Base-by-base conservation (phyloP, 2,797 vertebrate genomes). In the Rhadinocentrus ornatus region DNA sequence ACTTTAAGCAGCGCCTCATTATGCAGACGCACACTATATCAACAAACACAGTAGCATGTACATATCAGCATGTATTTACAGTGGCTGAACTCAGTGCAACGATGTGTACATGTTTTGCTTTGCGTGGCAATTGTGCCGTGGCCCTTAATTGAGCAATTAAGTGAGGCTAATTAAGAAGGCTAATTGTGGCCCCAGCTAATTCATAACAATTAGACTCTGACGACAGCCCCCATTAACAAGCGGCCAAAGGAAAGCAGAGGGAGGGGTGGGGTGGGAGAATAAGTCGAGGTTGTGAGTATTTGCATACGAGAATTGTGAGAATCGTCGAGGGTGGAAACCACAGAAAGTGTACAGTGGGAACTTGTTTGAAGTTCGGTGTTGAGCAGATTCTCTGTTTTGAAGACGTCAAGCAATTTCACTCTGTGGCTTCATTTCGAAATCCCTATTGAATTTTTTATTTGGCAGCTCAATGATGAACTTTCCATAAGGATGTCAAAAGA, bases 61-160 rank as follows among this genome's bases (percentile, higher is more conserved):
- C 44, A 76, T 72, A 88, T 88, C 91, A 82, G 91, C 78, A 65
- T 71, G 85, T 61, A 64, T 61, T 65, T 81, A 82, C 83, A 69
- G 75, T 75, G 72, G 71, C 78, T 80, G 81, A 75, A 71, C 82
- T 73, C 78, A 11, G 85, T n/a, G 82, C 88, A 83, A 75, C 89
- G 77, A 90, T 89, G 91, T 91, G 86, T 89, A 85, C 64, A 88
- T 87, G 87, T 93, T 94, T 94, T 94, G 93, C 93, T 94, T 94
- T 92, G 92, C 84, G 78, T 93, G 90, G 93, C 93, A 92, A 94
- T 92, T 92, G 93, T 92, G 91, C 92, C 83, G 83, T 86, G 92
- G 89, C 92, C 89, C 93, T 91, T 94, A 95, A 95, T 95, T 95
- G 94, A 95, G 94, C 94, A 95, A 95, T 95, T 95, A 95, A 94